These are phyloP conservation scores for Polydrusus pterygomalis DNA, from an alignment of 2,888 invertebrate genomes.

Conservation along the genomic window DNA sequence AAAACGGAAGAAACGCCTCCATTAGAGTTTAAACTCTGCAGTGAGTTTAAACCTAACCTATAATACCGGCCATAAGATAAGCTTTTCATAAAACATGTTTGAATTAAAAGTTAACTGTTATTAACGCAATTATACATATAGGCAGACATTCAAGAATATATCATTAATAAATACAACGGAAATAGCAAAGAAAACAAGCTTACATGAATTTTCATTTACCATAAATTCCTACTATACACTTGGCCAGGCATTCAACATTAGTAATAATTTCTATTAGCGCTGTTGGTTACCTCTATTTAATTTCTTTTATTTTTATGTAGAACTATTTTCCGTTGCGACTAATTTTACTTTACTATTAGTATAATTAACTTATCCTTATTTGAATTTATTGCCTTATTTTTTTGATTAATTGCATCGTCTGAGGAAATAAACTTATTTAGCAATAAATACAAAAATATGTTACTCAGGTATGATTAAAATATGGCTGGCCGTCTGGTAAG, in stretches of 20 bases:
- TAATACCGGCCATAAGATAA: too few species aligned
- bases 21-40: too few species aligned
- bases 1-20: too few species aligned
- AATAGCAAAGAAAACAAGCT: slow-evolving; percentile 19
- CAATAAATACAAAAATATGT: slow-evolving; percentile 4
- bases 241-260: slow-evolving; percentile 1
- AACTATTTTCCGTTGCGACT: not conserved
- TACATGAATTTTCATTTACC: slow-evolving; percentile 23
- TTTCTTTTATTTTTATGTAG: slow-evolving; percentile 17
- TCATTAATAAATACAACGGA: slow-evolving; percentile 10
- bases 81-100: not conserved
- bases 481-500: slow-evolving; percentile 3
- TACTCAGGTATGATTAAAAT: not conserved
- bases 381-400: not conserved
- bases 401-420: slow-evolving; percentile 12
- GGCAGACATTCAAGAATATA: not conserved
- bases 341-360: slow-evolving; percentile 7
- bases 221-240: slow-evolving; percentile 23
- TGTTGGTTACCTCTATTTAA: slow-evolving; percentile 5
- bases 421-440: not conserved
- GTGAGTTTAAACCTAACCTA: too few species aligned
- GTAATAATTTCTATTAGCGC: slow-evolving; percentile 13
- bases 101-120: slow-evolving; percentile 4
- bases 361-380: slow-evolving; percentile 15
- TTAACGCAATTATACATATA: not conserved